A percentile compares a stretch with the other conserved stretches of the same genome.
Evolutionary conservation across 92 coral and sea anemone species (phyloP).

Genomic region (Phymanthus crucifer): DNA sequence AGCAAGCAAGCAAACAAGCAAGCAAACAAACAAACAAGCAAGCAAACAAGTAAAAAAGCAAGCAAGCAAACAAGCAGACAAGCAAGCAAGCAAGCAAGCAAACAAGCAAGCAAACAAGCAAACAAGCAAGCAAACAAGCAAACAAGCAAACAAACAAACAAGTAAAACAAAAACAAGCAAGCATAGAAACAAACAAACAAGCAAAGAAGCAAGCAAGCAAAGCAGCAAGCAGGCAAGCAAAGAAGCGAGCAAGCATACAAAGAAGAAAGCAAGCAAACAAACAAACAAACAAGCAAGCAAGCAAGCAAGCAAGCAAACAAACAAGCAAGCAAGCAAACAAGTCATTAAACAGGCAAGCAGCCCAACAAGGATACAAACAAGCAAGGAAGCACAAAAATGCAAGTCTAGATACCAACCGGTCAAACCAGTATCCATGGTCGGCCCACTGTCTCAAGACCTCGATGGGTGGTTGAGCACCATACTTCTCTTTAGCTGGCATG

Average conservation of each 20-base stretch:
- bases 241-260: not conserved
- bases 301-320: not conserved
- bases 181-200: no score
- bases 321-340: not conserved
- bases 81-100: no score
- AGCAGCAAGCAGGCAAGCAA: no score
- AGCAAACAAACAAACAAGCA: no score
- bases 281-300: not conserved
- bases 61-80: no score
- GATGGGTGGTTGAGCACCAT: conserved; percentile 99
- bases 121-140: no score
- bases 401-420: conserved; percentile 56
- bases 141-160: no score
- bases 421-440: conserved; percentile 98
- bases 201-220: no score
- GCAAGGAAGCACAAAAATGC: not conserved
- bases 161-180: no score
- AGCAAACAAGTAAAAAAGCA: no score
- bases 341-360: not conserved
- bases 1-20: no score
- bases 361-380: not conserved
- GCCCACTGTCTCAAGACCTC: conserved; percentile 96
- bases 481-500: conserved; percentile 98
- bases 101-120: no score
- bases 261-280: not conserved